Evolutionary conservation across 1,140 invertebrate genomes (phyloP).

Genomic region (Eupeodes corollae): DNA sequence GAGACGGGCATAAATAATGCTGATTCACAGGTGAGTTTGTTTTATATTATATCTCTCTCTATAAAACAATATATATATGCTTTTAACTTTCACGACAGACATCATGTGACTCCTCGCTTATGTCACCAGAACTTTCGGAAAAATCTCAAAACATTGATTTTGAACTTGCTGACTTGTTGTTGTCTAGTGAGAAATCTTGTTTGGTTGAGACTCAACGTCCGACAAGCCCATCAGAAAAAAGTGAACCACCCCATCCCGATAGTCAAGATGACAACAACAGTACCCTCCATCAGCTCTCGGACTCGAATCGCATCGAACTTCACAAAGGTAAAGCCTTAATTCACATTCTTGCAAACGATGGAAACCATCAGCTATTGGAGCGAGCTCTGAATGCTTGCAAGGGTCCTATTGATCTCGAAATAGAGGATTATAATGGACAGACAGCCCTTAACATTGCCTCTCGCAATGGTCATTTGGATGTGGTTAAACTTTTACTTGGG

Average conservation of each 20-base stretch:
- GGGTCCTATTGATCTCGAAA: constrained; percentile 47
- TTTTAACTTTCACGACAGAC: constrained; percentile 10
- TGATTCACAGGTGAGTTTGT: constrained; percentile 13
- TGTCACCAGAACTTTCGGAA: constrained; percentile 34
- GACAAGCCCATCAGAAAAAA: constrained; percentile 31
- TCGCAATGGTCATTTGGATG: constrained; percentile 62
- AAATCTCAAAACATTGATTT: constrained; percentile 36
- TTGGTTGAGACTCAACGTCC: constrained; percentile 30
- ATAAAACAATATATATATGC: not conserved
- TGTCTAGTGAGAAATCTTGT: constrained; percentile 34
- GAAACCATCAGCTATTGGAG: constrained; percentile 51
- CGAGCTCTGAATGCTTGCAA: constrained; percentile 48
- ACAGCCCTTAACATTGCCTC: constrained; percentile 75
- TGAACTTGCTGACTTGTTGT: constrained; percentile 30
- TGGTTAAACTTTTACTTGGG: constrained; percentile 48
- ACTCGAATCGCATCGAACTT: constrained; percentile 43
- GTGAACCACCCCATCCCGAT: constrained; percentile 28
- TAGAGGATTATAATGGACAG: constrained; percentile 62
- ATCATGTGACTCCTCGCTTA: constrained; percentile 33
- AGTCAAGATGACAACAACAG: constrained; percentile 33
- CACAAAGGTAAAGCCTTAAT: constrained; percentile 54
- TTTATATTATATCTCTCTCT: not conserved
- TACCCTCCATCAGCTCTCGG: constrained; percentile 30
- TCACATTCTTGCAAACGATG: constrained; percentile 64
- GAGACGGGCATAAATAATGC: constrained; percentile 48